phyloP scores from a whole-genome alignment of 1,140 invertebrate genomes.

The Drosophila pallidifrons region DNA sequence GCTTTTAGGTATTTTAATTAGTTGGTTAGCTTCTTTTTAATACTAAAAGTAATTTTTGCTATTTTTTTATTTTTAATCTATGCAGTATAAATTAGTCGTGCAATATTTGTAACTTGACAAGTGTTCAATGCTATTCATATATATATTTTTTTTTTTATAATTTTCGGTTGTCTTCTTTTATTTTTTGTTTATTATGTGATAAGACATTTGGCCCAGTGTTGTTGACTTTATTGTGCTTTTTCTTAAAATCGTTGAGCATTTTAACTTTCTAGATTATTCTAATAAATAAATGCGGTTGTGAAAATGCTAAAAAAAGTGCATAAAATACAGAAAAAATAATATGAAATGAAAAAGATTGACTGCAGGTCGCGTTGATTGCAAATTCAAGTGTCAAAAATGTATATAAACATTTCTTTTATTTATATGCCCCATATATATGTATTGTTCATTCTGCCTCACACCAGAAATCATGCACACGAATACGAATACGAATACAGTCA shows the following conservation, averaged over 20 bases:
- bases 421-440: constrained; percentile 28
- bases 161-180: neutral
- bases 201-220: constrained; percentile 24
- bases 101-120: neutral
- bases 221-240: constrained; percentile 2
- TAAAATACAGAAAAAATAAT: constrained; percentile 29
- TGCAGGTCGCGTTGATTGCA: constrained; percentile 15
- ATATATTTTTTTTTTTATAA: neutral
- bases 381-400: constrained; percentile 9
- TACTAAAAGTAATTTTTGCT: no score
- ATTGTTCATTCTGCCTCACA: constrained; percentile 26
- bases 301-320: constrained; percentile 3
- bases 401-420: constrained; percentile 11
- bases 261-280: constrained; percentile 3
- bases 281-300: neutral
- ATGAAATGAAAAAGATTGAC: neutral
- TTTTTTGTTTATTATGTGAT: constrained; percentile 33
- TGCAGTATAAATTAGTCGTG: neutral
- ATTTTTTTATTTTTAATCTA: no score
- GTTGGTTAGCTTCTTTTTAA: no score
- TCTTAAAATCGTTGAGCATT: neutral
- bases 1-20: no score
- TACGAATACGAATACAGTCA: neutral
- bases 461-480: neutral
- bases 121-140: constrained; percentile 20